Evolutionary conservation across 2,888 invertebrate species (phyloP).

Genomic region (Synanthedon formicaeformis): DNA sequence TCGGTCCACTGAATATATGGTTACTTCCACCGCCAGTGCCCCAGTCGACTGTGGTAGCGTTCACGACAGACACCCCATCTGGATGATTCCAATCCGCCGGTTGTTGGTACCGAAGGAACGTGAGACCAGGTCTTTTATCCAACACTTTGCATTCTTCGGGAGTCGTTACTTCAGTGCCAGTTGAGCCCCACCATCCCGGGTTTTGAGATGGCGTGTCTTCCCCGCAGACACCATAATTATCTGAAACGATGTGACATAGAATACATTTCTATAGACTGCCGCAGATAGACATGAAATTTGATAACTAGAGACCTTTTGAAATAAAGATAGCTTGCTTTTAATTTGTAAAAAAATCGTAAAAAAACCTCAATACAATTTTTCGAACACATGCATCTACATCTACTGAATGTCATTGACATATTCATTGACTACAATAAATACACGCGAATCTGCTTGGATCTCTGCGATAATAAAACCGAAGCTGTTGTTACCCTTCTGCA

Average conservation of each 20-base stretch:
- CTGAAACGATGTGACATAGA: conserved; percentile 28
- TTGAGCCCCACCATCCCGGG: conserved; percentile 91
- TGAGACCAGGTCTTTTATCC: conserved; percentile 88
- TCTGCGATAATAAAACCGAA: too few relatives aligned
- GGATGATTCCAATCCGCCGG: conserved; percentile 91
- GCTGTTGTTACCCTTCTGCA: too few relatives aligned
- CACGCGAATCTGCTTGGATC: too few relatives aligned
- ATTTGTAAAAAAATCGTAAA: neutral
- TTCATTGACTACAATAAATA: too few relatives aligned
- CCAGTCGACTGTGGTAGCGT: conserved; percentile 86
- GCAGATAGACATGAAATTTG: too few relatives aligned
- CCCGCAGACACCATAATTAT: conserved; percentile 86
- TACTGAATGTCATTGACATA: too few relatives aligned
- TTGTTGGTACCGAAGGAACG: conserved; percentile 87
- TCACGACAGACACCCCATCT: conserved; percentile 87
- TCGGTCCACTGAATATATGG: conserved; percentile 76
- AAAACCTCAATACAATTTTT: too few relatives aligned
- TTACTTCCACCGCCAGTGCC: conserved; percentile 78
- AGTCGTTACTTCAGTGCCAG: conserved; percentile 79
- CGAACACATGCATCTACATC: too few relatives aligned
- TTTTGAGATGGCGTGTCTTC: conserved; percentile 86
- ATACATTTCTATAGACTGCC: neutral
- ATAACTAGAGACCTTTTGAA: too few relatives aligned
- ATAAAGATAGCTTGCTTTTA: neutral
- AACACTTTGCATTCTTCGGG: conserved; percentile 83